Evolutionary conservation across 2,113 vertebrate genomes (phyloP).

Genomic region (Labeo catla): DNA sequence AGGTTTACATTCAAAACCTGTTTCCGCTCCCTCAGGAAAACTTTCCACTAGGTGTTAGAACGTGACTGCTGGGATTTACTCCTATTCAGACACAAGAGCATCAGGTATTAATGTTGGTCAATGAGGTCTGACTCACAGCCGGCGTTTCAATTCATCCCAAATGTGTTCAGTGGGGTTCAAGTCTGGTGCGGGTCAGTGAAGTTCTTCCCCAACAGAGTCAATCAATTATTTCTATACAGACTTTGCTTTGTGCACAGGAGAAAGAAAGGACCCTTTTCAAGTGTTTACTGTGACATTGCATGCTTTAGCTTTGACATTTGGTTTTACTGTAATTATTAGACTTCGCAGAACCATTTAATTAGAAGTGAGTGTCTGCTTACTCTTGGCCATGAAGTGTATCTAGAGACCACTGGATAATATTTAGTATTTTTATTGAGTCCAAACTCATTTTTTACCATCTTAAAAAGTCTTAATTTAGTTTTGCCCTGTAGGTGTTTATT

Average conservation of each 20-base stretch:
- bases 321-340: slow-evolving; percentile 1
- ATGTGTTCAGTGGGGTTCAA: neutral
- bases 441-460: neutral
- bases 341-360: slow-evolving; percentile 9
- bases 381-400: slow-evolving; percentile 7
- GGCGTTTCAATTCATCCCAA: neutral
- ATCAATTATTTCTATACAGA: neutral
- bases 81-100: neutral
- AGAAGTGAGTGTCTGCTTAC: slow-evolving; percentile 4
- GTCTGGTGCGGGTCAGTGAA: neutral
- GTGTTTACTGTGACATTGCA: neutral
- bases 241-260: neutral
- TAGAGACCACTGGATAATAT: neutral
- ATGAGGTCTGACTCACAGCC: neutral
- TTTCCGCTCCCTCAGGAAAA: neutral
- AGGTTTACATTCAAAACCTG: neutral
- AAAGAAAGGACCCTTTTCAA: neutral
- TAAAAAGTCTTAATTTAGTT: neutral
- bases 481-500: slow-evolving; percentile 2
- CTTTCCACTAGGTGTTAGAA: neutral
- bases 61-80: neutral
- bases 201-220: neutral
- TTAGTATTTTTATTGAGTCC: neutral
- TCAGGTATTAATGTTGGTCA: neutral
- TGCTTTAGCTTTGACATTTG: neutral